phyloP scores from a whole-genome alignment of 2,113 vertebrate species.

The Rhinopomastus cyanomelas region DNA sequence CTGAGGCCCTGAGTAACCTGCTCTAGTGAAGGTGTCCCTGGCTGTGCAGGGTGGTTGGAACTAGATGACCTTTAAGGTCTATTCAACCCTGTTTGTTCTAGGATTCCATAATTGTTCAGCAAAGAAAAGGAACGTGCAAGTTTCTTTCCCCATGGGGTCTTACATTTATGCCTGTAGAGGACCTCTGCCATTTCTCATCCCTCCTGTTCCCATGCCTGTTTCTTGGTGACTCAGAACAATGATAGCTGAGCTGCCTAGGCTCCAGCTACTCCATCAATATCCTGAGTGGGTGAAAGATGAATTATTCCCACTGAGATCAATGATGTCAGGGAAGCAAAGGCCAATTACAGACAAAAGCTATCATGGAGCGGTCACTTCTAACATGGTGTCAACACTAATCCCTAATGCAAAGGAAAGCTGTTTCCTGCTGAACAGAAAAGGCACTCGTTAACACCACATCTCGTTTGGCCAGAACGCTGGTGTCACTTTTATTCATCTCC shows the following conservation, averaged over 20 bases:
- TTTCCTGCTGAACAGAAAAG: background rate
- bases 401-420: conserved; percentile 17
- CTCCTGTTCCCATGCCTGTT: background rate
- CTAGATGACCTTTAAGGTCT: too few relatives aligned
- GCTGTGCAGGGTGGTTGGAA: too few relatives aligned
- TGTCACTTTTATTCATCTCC: conserved; percentile 11
- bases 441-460: background rate
- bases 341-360: conserved; percentile 22
- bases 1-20: too few relatives aligned
- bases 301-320: conserved; percentile 35
- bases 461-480: background rate
- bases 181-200: background rate
- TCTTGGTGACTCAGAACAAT: conserved; percentile 25
- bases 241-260: background rate
- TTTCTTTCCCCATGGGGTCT: background rate
- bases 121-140: background rate
- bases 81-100: too few relatives aligned
- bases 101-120: too few relatives aligned
- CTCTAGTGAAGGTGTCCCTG: too few relatives aligned
- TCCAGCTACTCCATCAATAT: background rate
- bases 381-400: background rate
- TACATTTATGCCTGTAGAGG: background rate
- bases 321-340: conserved; percentile 6
- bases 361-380: background rate
- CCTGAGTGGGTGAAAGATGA: conserved; percentile 4